A percentile compares a stretch with the other conserved stretches of the same genome.
Conservation (phyloP, 2,113 vertebrate genomes). For the Zosterops lateralis region DNA sequence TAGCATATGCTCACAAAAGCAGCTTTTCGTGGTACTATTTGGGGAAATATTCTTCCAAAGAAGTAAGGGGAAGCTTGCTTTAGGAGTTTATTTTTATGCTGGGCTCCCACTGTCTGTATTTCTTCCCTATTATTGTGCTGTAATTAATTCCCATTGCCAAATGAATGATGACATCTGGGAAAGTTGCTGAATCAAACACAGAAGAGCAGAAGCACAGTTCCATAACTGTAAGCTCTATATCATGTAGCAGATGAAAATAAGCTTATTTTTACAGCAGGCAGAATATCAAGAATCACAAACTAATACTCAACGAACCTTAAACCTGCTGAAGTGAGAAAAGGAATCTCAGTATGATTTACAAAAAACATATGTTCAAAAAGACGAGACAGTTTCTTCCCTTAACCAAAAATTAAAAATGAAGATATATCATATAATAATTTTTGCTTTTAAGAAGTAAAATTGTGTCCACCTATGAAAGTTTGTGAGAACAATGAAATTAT, state of each 20-base stretch:
- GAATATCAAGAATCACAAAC: not conserved
- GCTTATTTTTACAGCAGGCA: not conserved
- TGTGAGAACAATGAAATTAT: not conserved
- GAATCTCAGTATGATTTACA: not conserved
- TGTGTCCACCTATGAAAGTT: not conserved
- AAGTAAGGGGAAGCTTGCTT: not conserved
- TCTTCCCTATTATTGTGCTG: not conserved
- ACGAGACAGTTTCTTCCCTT: not conserved
- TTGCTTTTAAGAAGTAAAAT: not conserved
- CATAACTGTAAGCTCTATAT: not conserved
- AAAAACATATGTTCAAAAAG: not conserved
- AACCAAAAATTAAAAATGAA: not conserved
- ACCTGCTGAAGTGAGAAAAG: not conserved
- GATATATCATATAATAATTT: not conserved
- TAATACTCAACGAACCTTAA: not conserved
- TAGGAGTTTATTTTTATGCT: not conserved
- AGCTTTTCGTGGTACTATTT: not conserved
- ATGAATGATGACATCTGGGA: not conserved
- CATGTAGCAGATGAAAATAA: not conserved
- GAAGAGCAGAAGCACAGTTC: not conserved
- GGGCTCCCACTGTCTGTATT: not conserved
- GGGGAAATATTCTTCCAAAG: not conserved
- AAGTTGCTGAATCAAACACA: constrained; percentile 1
- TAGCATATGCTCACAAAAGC: not conserved
- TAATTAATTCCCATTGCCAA: not conserved